Conservation (phyloP, 2,113 vertebrate genomes). For the Acanthochromis polyacanthus region DNA sequence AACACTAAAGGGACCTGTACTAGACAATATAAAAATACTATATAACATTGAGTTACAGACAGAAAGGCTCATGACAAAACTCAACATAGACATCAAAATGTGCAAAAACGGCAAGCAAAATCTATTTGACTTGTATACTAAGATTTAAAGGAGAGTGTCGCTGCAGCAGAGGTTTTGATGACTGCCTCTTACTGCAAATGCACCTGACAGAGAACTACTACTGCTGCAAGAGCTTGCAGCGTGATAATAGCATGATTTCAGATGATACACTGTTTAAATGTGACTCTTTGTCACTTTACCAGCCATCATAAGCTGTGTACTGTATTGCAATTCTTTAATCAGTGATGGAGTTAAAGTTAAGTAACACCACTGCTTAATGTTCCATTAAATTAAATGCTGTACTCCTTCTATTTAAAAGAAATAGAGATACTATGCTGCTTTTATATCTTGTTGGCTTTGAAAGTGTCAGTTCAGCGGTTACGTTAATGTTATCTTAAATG, state of each 20-base stretch:
- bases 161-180: no score
- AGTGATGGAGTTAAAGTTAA: constrained; percentile 28
- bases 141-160: no score
- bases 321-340: constrained; percentile 35
- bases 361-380: constrained; percentile 35
- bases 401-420: constrained; percentile 2
- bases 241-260: constrained; percentile 19
- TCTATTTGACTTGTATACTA: no score
- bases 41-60: no score
- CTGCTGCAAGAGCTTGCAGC: neutral
- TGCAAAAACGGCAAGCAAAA: neutral
- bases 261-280: constrained; percentile 1
- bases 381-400: constrained; percentile 35
- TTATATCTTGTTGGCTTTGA: neutral
- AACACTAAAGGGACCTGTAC: no score
- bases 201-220: no score
- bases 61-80: no score
- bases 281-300: neutral
- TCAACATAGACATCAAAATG: no score
- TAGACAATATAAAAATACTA: no score
- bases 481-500: constrained; percentile 1
- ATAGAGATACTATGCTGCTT: neutral
- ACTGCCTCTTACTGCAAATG: no score
- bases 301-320: constrained; percentile 1
- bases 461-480: constrained; percentile 1